Conservation (phyloP, 2,888 invertebrate genomes). For the Drosophila kanekoi region DNA sequence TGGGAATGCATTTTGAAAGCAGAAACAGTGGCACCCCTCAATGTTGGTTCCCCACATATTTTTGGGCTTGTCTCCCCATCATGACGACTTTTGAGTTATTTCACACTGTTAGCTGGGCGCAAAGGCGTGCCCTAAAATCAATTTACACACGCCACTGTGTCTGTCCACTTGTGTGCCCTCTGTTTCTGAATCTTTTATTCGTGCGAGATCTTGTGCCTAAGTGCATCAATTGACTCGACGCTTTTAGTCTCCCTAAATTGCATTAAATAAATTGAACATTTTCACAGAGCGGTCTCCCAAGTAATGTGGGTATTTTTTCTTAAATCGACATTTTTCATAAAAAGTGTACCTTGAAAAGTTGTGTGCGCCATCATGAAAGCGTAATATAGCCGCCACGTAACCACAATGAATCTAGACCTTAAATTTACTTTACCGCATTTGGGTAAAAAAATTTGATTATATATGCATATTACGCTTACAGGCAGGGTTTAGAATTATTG, state of each 20-base stretch:
- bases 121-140: conserved; percentile 64
- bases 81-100: conserved; percentile 42
- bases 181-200: conserved; percentile 26
- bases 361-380: not conserved
- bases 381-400: conserved; percentile 20
- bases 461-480: too few relatives aligned
- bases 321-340: not conserved
- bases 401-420: too few relatives aligned
- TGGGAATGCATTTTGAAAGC: conserved; percentile 61
- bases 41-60: conserved; percentile 29
- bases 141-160: conserved; percentile 59
- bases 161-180: conserved; percentile 14
- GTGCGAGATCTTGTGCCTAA: conserved; percentile 49
- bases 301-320: not conserved
- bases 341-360: not conserved
- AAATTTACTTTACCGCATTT: not conserved
- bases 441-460: not conserved
- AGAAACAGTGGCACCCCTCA: conserved; percentile 76
- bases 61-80: conserved; percentile 36
- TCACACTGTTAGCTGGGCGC: conserved; percentile 50
- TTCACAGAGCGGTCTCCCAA: not conserved
- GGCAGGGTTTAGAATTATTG: too few relatives aligned
- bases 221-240: conserved; percentile 71
- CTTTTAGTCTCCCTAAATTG: conserved; percentile 48
- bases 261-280: conserved; percentile 59